A percentile compares a stretch with the other conserved stretches of the same genome.
phyloP scores from a whole-genome alignment of 1,140 invertebrate genomes.

The Halotydeus destructor region DNA sequence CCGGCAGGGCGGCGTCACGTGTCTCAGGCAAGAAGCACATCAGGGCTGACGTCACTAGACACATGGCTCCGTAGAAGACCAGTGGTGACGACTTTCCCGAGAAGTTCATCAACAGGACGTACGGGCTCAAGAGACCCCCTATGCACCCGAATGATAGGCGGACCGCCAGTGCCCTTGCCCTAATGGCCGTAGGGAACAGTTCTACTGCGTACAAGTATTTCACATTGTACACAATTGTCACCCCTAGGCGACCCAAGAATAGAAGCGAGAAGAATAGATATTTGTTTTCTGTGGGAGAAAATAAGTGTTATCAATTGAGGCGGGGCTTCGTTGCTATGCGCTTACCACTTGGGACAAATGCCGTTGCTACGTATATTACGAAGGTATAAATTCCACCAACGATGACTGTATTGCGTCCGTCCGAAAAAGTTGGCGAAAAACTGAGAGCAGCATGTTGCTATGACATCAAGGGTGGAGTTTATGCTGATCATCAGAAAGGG shows the following conservation, averaged over 20 bases:
- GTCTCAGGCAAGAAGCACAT: slow-evolving; percentile 49
- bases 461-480: slow-evolving; percentile 7
- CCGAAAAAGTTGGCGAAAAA: slow-evolving; percentile 5
- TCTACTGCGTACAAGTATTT: slow-evolving; percentile 69
- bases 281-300: background rate
- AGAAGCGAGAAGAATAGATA: slow-evolving; percentile 5
- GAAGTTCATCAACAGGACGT: background rate
- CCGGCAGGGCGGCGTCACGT: slow-evolving; percentile 51
- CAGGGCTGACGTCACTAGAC: slow-evolving; percentile 2
- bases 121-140: slow-evolving; percentile 53
- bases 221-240: slow-evolving; percentile 76
- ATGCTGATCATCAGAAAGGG: slow-evolving; percentile 9
- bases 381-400: background rate
- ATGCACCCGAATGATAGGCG: slow-evolving; percentile 68
- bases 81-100: slow-evolving; percentile 5
- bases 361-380: background rate
- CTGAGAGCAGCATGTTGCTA: slow-evolving; percentile 4
- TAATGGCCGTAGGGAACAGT: slow-evolving; percentile 56
- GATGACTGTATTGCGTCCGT: slow-evolving; percentile 2
- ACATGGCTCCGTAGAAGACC: slow-evolving; percentile 4
- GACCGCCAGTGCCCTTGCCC: slow-evolving; percentile 55
- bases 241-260: slow-evolving; percentile 52
- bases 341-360: background rate
- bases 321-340: background rate
- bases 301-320: background rate